Percentiles rank a stretch among this genome's conserved stretches.
phyloP scores from a whole-genome alignment of 1,140 invertebrate species.

The Pectinophora gossypiella region DNA sequence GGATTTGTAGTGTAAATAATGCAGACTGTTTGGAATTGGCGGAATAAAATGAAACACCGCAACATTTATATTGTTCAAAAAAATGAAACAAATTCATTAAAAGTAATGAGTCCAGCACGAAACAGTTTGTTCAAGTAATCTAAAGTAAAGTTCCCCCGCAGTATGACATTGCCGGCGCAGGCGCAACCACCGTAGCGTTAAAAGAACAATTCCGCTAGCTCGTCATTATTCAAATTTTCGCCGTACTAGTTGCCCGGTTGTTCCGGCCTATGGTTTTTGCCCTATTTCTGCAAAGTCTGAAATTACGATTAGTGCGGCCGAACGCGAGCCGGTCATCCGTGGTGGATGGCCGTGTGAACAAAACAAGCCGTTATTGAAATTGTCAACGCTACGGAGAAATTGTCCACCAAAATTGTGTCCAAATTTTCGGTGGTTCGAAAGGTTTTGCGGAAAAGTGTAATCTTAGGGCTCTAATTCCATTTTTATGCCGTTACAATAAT shows the following conservation, averaged over 20 bases:
- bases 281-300: constrained; percentile 63
- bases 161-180: constrained; percentile 8
- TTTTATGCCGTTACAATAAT: not conserved
- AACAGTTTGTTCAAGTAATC: not conserved
- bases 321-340: constrained; percentile 60
- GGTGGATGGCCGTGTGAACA: constrained; percentile 62
- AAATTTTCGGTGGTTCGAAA: too few species aligned
- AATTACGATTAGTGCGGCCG: constrained; percentile 67
- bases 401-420: constrained; percentile 10
- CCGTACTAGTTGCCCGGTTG: constrained; percentile 66
- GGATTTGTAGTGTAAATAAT: too few species aligned
- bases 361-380: constrained; percentile 45
- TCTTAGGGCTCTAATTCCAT: not conserved
- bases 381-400: constrained; percentile 26
- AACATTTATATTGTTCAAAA: too few species aligned
- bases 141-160: not conserved
- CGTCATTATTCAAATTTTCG: constrained; percentile 72
- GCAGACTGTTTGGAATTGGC: too few species aligned
- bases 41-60: too few species aligned
- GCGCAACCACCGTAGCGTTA: constrained; percentile 55
- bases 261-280: constrained; percentile 64
- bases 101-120: not conserved
- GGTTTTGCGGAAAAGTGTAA: constrained; percentile 7
- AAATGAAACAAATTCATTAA: too few species aligned
- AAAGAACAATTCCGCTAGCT: constrained; percentile 65